Conservation (phyloP, 2,888 invertebrate genomes). For the Leptarthrus brevirostris region DNA sequence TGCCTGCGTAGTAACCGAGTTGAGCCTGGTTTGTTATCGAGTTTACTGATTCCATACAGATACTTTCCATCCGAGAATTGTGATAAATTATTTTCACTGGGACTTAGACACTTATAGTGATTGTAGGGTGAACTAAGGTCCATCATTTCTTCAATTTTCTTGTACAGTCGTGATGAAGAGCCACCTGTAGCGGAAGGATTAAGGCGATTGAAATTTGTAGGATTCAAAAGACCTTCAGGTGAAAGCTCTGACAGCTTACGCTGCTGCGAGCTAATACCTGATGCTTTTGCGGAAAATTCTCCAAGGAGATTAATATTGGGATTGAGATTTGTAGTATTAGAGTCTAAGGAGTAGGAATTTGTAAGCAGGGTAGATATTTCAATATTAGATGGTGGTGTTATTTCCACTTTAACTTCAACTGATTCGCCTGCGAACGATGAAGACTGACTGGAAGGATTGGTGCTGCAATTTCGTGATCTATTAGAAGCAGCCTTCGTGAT, state of each 20-base stretch:
- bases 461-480: conserved; percentile 64
- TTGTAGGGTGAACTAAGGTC: conserved; percentile 81
- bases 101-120: conserved; percentile 78
- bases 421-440: conserved; percentile 66
- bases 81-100: conserved; percentile 70
- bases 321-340: conserved; percentile 64
- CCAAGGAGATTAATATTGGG: conserved; percentile 57
- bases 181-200: conserved; percentile 61
- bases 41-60: conserved; percentile 58
- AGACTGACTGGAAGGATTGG: conserved; percentile 66
- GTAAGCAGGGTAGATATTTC: conserved; percentile 59
- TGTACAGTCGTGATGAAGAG: conserved; percentile 65
- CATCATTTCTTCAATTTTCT: conserved; percentile 67
- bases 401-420: conserved; percentile 67
- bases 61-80: conserved; percentile 66
- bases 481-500: conserved; percentile 65
- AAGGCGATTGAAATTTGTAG: conserved; percentile 65
- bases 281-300: conserved; percentile 52
- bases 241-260: conserved; percentile 65
- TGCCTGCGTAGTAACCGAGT: conserved; percentile 73
- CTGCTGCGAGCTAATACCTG: conserved; percentile 54
- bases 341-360: conserved; percentile 66
- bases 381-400: conserved; percentile 63
- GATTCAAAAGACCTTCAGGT: conserved; percentile 63
- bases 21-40: conserved; percentile 66